Percentiles rank a stretch among this genome's conserved stretches.
Conservation (phyloP, 2,888 invertebrate genomes). For the Chouioia cunea region DNA sequence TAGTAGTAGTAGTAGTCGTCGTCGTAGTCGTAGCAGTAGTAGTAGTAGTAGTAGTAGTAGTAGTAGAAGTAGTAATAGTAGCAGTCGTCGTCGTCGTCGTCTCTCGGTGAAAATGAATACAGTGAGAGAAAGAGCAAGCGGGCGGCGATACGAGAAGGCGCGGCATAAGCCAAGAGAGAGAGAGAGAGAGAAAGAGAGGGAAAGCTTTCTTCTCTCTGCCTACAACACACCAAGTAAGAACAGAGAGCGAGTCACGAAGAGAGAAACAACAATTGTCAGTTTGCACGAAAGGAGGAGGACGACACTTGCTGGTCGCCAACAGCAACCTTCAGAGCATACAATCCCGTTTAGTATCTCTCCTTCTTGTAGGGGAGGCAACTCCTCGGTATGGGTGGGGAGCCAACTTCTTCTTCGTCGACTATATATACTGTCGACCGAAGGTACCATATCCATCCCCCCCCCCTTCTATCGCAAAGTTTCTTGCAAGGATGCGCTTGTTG, state of each 20-base stretch:
- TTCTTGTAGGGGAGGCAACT: slow-evolving; percentile 34
- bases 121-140: too few relatives aligned
- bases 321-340: slow-evolving; percentile 57
- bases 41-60: neutral
- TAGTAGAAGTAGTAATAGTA: neutral
- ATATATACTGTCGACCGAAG: too few relatives aligned
- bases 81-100: too few relatives aligned
- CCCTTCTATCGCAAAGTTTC: neutral
- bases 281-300: slow-evolving; percentile 50
- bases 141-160: neutral
- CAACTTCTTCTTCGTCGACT: neutral
- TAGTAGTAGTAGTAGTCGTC: slow-evolving; percentile 18
- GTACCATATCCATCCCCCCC: neutral
- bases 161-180: slow-evolving; percentile 31
- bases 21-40: slow-evolving; percentile 27
- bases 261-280: neutral
- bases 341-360: slow-evolving; percentile 61
- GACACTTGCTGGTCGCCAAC: slow-evolving; percentile 62
- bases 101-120: too few relatives aligned
- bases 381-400: slow-evolving; percentile 43
- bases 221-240: neutral
- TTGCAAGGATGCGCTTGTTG: slow-evolving; percentile 53
- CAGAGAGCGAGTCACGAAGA: slow-evolving; percentile 3
- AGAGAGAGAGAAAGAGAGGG: slow-evolving; percentile 36
- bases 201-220: neutral